These are phyloP conservation scores for Benthosema pterotum DNA, from an alignment of 2,797 vertebrate genomes.

Conservation along the genomic window DNA sequence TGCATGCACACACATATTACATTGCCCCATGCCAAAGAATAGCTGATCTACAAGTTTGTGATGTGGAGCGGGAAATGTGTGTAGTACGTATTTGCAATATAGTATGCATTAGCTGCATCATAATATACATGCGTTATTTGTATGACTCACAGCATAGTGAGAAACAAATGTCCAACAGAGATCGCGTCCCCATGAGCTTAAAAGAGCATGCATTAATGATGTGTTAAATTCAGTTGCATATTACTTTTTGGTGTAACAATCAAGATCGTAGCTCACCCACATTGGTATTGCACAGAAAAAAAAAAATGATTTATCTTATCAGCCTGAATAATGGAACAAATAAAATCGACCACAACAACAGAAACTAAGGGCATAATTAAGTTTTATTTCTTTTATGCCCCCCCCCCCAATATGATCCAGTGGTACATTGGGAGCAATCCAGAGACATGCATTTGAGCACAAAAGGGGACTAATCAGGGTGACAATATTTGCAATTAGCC, in stretches of 20 bases:
- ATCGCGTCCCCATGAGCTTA: slow-evolving; percentile 48
- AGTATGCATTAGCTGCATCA: not conserved
- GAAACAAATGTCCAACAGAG: slow-evolving; percentile 36
- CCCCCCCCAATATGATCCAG: slow-evolving; percentile 48
- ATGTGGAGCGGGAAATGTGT: too few species aligned
- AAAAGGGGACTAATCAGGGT: slow-evolving; percentile 27
- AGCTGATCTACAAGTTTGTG: too few species aligned
- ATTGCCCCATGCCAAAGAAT: too few species aligned
- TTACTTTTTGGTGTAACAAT: slow-evolving; percentile 64
- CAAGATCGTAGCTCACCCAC: slow-evolving; percentile 55
- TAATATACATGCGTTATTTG: slow-evolving; percentile 62
- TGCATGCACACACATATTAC: too few species aligned
- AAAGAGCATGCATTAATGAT: slow-evolving; percentile 67
- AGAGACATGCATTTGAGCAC: slow-evolving; percentile 45
- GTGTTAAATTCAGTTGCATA: slow-evolving; percentile 67
- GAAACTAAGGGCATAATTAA: slow-evolving; percentile 63
- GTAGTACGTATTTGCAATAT: too few species aligned
- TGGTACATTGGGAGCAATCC: slow-evolving; percentile 50
- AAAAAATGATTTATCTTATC: slow-evolving; percentile 46
- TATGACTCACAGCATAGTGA: slow-evolving; percentile 29
- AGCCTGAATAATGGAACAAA: slow-evolving; percentile 65
- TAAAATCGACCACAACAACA: slow-evolving; percentile 62
- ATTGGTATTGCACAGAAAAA: slow-evolving; percentile 43
- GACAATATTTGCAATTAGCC: slow-evolving; percentile 15
- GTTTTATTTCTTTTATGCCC: slow-evolving; percentile 60